Conservation (phyloP, 2,113 vertebrate species). For the Rhinolophus ferrumequinum region DNA sequence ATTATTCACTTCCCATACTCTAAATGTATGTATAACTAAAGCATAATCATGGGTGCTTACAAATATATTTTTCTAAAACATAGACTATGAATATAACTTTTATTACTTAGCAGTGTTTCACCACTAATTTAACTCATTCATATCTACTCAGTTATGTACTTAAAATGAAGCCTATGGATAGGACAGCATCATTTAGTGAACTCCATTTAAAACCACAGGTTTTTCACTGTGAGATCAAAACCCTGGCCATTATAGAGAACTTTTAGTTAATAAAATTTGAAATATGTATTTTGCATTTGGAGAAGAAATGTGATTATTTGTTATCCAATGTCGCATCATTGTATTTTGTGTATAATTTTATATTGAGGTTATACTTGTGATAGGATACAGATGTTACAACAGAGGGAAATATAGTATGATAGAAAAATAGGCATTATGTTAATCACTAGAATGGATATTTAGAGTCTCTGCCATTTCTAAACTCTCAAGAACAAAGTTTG, state of each 20-base stretch:
- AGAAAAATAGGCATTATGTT: neutral
- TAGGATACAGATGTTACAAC: neutral
- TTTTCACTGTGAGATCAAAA: neutral
- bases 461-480: neutral
- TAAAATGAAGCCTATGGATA: neutral
- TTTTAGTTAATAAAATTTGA: neutral
- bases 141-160: neutral
- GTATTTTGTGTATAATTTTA: neutral
- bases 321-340: neutral
- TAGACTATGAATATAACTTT: neutral
- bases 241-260: neutral
- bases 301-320: neutral
- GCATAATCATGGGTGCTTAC: neutral
- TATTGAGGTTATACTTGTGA: neutral
- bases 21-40: neutral
- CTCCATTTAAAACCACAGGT: neutral
- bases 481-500: neutral
- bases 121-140: neutral
- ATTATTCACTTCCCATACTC: neutral
- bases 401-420: neutral
- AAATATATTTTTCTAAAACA: neutral
- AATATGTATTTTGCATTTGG: neutral
- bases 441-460: slow-evolving; percentile 5
- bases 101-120: neutral
- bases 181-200: neutral